Conservation (phyloP, 1,140 invertebrate genomes). For the Dinoponera quadriceps region DNA sequence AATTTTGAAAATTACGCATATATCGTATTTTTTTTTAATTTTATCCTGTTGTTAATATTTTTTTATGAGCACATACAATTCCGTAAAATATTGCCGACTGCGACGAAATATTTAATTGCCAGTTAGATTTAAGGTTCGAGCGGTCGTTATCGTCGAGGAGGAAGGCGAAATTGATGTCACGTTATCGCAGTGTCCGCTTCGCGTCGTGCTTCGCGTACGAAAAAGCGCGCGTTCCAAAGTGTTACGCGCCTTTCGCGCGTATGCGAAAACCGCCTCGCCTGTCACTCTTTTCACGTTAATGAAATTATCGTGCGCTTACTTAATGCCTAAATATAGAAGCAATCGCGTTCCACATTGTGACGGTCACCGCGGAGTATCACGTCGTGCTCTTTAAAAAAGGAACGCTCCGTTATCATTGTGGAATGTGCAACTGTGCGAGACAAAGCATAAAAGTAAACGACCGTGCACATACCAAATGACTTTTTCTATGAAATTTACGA, state of each 20-base stretch:
- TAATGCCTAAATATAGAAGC: conserved; percentile 79
- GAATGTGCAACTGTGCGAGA: conserved; percentile 46
- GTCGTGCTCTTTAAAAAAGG: conserved; percentile 32
- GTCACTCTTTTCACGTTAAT: conserved; percentile 71
- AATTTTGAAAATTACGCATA: too few species aligned
- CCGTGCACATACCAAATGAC: not conserved
- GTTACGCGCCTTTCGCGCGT: conserved; percentile 33
- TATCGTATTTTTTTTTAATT: not conserved
- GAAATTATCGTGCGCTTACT: conserved; percentile 78
- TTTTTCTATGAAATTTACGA: not conserved
- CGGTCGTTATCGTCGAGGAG: not conserved
- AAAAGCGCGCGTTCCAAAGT: conserved; percentile 35
- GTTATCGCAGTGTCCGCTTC: conserved; percentile 11
- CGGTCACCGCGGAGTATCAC: not conserved
- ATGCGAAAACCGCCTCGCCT: conserved; percentile 19
- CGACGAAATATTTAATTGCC: conserved; percentile 29
- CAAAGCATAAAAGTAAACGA: conserved; percentile 25
- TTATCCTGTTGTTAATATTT: not conserved
- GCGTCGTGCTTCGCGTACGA: not conserved
- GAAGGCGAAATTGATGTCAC: not conserved
- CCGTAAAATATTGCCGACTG: conserved; percentile 3
- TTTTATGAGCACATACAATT: not conserved
- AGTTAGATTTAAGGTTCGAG: conserved; percentile 6
- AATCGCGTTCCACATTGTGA: conserved; percentile 52
- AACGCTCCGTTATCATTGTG: conserved; percentile 32